phyloP scores from a whole-genome alignment of 2,797 vertebrate genomes.

The Poecilia velifera region DNA sequence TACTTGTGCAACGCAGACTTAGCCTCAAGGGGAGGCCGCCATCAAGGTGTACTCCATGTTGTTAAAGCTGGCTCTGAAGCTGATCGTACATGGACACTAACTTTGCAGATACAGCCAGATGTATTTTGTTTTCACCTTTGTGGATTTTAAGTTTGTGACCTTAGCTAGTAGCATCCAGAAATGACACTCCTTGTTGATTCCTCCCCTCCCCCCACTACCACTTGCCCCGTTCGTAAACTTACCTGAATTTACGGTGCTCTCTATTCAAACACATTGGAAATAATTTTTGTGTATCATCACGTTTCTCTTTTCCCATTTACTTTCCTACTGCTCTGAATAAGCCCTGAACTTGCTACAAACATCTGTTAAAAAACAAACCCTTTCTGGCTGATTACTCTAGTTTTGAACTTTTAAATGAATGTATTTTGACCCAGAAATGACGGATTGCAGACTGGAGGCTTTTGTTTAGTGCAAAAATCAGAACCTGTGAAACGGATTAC shows the following conservation, averaged over 20 bases:
- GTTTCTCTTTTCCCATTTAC: background rate
- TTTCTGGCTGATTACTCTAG: background rate
- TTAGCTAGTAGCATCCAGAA: background rate
- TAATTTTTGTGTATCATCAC: background rate
- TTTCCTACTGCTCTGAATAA: background rate
- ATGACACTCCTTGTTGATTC: background rate
- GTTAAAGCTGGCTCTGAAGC: constrained; percentile 8
- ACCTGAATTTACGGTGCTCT: background rate
- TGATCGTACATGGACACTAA: background rate
- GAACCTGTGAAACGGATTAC: background rate
- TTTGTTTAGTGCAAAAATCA: background rate
- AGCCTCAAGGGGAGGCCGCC: constrained; percentile 3
- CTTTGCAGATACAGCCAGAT: background rate
- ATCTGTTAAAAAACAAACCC: background rate
- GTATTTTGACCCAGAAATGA: background rate
- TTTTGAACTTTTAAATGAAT: background rate
- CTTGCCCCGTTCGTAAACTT: background rate
- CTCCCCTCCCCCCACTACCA: background rate
- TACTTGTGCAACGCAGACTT: constrained; percentile 4
- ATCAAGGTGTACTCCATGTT: background rate
- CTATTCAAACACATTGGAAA: background rate
- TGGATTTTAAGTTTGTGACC: background rate
- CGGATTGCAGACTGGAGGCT: background rate
- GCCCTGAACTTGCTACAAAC: background rate
- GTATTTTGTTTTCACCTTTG: background rate